A percentile compares a stretch with the other conserved stretches of the same genome.
Evolutionary conservation across 2,888 invertebrate genomes (phyloP).

Genomic region (Sinotaia quadrata): DNA sequence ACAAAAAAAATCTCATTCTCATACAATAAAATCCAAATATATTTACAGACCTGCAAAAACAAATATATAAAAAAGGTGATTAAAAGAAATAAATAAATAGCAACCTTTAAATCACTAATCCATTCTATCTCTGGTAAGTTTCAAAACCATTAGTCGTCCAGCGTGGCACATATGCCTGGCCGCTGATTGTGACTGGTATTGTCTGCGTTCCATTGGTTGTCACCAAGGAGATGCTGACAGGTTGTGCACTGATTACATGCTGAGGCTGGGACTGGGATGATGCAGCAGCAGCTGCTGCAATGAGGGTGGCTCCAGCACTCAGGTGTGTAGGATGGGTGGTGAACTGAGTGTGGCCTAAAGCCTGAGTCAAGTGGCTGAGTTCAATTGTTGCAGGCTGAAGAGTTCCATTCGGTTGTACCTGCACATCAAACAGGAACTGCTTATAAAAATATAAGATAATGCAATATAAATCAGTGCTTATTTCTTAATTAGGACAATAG

Average conservation of each 20-base stretch:
- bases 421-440: constrained; percentile 52
- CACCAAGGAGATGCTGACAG: constrained; percentile 31
- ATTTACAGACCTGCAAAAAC: too few species aligned
- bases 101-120: not conserved
- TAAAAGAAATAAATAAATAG: too few species aligned
- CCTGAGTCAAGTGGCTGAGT: constrained; percentile 57
- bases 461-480: too few species aligned
- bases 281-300: constrained; percentile 22
- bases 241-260: constrained; percentile 24
- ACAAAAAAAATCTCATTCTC: too few species aligned
- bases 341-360: constrained; percentile 50
- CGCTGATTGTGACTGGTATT: constrained; percentile 25
- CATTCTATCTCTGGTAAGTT: constrained; percentile 15
- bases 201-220: constrained; percentile 23
- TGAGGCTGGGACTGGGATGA: constrained; percentile 13
- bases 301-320: constrained; percentile 22
- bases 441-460: too few species aligned
- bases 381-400: constrained; percentile 58
- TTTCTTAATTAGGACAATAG: too few species aligned
- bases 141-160: constrained; percentile 18
- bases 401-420: constrained; percentile 41
- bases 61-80: not conserved
- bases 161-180: constrained; percentile 25
- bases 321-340: constrained; percentile 24
- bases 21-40: too few species aligned